Conservation (phyloP, 2,113 vertebrate species). For the Orycteropus afer region DNA sequence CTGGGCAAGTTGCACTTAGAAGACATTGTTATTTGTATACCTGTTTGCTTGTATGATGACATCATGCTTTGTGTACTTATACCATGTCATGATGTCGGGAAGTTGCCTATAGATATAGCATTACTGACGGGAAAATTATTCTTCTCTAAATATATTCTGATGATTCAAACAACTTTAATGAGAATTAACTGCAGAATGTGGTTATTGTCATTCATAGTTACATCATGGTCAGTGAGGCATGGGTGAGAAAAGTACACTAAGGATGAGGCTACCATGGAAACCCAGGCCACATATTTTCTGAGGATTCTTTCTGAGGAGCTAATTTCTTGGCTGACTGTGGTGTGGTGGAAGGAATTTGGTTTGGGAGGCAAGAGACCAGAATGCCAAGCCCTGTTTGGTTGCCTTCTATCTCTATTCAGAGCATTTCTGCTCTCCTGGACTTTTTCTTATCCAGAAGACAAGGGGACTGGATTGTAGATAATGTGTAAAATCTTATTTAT, state of each 20-base stretch:
- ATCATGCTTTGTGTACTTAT: neutral
- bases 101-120: neutral
- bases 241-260: slow-evolving; percentile 51
- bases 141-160: slow-evolving; percentile 15
- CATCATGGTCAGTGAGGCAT: slow-evolving; percentile 60
- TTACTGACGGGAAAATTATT: neutral
- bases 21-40: neutral
- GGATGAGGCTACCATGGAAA: slow-evolving; percentile 70
- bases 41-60: neutral
- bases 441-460: slow-evolving; percentile 1
- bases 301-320: slow-evolving; percentile 32
- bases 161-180: slow-evolving; percentile 49
- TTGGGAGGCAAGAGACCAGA: neutral
- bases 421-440: neutral
- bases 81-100: neutral
- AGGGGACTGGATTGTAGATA: neutral
- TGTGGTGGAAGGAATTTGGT: neutral
- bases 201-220: slow-evolving; percentile 61
- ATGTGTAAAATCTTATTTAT: neutral
- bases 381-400: neutral
- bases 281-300: slow-evolving; percentile 61
- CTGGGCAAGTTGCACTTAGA: neutral
- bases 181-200: slow-evolving; percentile 59
- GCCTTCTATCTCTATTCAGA: neutral
- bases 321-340: neutral